Evolutionary conservation across 2,113 vertebrate genomes (phyloP), one percentile per base, ranked within the genome.

Genomic region (Neomonachus schauinslandi): DNA sequence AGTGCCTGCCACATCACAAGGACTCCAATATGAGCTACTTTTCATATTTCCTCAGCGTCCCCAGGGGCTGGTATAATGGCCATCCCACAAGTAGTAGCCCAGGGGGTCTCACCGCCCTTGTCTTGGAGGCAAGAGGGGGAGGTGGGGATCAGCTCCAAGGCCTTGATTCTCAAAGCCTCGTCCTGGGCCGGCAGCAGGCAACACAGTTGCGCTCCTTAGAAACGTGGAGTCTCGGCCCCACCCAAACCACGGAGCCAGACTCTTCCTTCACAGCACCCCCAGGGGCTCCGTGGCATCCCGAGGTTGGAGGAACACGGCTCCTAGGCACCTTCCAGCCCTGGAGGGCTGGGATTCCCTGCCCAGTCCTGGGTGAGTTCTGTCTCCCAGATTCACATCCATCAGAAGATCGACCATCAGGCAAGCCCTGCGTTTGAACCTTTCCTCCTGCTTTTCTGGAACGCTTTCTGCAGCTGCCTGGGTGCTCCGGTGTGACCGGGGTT

Each of bases 251-350:
- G 1, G 12, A 49, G 4, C 65, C 13, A 8, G 14, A 26, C 1
- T 5, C 72, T 36, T 19, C 36, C 63, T 42, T 67, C 39, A 14
- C 24, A 21, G 49, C 12, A 1, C 42, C 84, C 22, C 18, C 2
- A 1, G 26, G 67, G 85, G 39, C 15, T 80, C 51, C 1, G 0
- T 0, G 76, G 49, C 15, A 26, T 28, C 4, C 5, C 0, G 14
- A 13, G 4, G 55, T 16, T 22, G 4, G 55, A 49, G 39, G 26
- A 49, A 16, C 2, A 1, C 2, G 7, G 57, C 31, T 28, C 31
- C 3, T 31, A 77, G 79, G 39, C 16, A 8, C 36, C 81, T 82
- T 59, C 21, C 5, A 1, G 67, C 53, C 42, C 15, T 0, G 2
- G 11, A 39, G 0, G 39, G 31, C 46, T 31, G 61, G 36, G 33